These are phyloP conservation scores for Cheilosia variabilis DNA, from an alignment of 2,888 invertebrate genomes.

Conservation along the genomic window DNA sequence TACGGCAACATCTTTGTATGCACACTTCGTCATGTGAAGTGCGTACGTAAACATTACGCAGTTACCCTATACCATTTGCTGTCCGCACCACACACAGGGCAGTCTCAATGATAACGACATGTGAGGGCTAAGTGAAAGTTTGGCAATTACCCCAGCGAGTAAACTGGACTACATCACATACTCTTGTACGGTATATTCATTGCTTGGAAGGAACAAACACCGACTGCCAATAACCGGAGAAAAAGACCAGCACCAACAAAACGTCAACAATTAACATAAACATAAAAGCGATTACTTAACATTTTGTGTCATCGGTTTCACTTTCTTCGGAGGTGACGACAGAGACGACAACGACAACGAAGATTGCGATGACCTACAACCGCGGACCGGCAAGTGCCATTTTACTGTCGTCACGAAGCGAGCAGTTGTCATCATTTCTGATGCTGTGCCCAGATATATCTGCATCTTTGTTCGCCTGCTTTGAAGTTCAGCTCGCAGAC, in stretches of 20 bases:
- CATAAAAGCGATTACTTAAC: slow-evolving; percentile 72
- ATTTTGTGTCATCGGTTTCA: slow-evolving; percentile 81
- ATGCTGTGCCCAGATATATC: slow-evolving; percentile 12
- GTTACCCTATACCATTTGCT: slow-evolving; percentile 35
- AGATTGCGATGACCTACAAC: slow-evolving; percentile 29
- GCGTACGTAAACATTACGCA: slow-evolving; percentile 40
- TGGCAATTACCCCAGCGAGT: slow-evolving; percentile 54
- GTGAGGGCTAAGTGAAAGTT: slow-evolving; percentile 68
- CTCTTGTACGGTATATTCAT: not conserved
- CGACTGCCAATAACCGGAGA: slow-evolving; percentile 50
- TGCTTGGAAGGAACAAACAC: slow-evolving; percentile 55
- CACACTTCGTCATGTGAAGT: slow-evolving; percentile 33
- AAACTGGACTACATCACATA: slow-evolving; percentile 32
- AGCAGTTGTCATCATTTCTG: not conserved
- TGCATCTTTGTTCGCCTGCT: not conserved
- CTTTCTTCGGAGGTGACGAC: slow-evolving; percentile 77
- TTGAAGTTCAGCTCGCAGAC: not conserved
- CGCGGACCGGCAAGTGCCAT: slow-evolving; percentile 43
- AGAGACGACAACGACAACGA: slow-evolving; percentile 7
- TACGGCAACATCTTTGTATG: slow-evolving; percentile 19
- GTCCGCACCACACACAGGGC: slow-evolving; percentile 13
- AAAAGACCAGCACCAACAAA: slow-evolving; percentile 40
- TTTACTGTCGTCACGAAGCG: slow-evolving; percentile 23
- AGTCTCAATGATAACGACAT: slow-evolving; percentile 10
- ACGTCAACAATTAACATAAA: slow-evolving; percentile 67